These are phyloP conservation scores for Dryas iulia DNA, from an alignment of 1,140 invertebrate genomes.

Conservation along the genomic window DNA sequence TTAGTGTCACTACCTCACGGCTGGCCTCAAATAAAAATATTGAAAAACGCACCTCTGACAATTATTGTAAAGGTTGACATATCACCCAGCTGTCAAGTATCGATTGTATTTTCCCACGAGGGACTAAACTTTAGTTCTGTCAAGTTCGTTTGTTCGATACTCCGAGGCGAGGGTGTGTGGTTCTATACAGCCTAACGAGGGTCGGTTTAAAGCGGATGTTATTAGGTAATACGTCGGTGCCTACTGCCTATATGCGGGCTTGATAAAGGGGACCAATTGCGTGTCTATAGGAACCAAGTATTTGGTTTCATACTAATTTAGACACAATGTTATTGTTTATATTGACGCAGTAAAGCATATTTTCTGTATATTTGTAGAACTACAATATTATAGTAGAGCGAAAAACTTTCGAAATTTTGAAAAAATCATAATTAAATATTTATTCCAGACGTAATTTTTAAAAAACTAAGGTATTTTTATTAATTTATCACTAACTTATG, in stretches of 20 bases:
- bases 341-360: no score
- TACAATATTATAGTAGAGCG: no score
- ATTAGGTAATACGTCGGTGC: slow-evolving; percentile 15
- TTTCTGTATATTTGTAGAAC: no score
- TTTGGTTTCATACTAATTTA: no score
- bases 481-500: no score
- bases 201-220: slow-evolving; percentile 15
- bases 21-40: not conserved
- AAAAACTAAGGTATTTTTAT: no score
- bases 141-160: slow-evolving; percentile 18
- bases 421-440: no score
- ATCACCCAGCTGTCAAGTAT: slow-evolving; percentile 37
- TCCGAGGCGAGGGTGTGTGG: slow-evolving; percentile 12
- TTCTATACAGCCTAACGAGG: slow-evolving; percentile 23
- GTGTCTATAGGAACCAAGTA: not conserved
- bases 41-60: not conserved
- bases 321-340: no score
- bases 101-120: slow-evolving; percentile 43
- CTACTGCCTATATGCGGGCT: not conserved
- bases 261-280: slow-evolving; percentile 12
- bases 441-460: no score
- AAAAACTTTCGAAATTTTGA: no score
- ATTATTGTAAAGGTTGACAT: slow-evolving; percentile 8
- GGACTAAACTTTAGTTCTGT: slow-evolving; percentile 26
- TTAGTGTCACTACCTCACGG: no score